phyloP scores from a whole-genome alignment of 2,797 vertebrate species.

The Protonibea diacanthus region DNA sequence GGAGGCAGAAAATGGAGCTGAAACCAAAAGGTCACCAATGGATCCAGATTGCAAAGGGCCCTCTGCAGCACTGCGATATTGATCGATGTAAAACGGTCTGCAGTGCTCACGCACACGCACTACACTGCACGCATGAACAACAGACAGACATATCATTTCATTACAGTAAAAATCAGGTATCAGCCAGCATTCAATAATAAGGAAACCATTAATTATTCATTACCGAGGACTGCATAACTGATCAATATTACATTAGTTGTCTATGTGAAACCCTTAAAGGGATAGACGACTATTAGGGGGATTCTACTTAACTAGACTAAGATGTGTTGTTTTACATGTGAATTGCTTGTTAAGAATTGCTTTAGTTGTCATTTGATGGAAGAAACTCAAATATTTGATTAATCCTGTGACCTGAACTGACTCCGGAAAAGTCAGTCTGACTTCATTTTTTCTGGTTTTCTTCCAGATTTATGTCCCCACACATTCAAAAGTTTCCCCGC shows the following conservation, averaged over 20 bases:
- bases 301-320: neutral
- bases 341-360: neutral
- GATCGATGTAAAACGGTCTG: conserved; percentile 49
- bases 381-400: neutral
- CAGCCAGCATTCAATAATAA: conserved; percentile 26
- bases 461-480: neutral
- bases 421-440: neutral
- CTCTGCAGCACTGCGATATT: conserved; percentile 53
- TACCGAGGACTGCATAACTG: conserved; percentile 27
- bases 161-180: conserved; percentile 39
- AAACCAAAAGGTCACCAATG: conserved; percentile 69
- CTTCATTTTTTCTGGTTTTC: neutral
- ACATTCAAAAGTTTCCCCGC: neutral
- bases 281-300: conserved; percentile 15
- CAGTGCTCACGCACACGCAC: conserved; percentile 19
- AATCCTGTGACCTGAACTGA: neutral
- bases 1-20: conserved; percentile 45
- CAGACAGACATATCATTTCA: conserved; percentile 16
- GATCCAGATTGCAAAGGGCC: conserved; percentile 46
- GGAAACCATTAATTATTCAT: conserved; percentile 56
- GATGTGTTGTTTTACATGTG: neutral
- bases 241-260: conserved; percentile 60
- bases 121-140: conserved; percentile 25
- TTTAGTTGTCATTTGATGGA: neutral
- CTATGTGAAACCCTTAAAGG: conserved; percentile 27